These are phyloP conservation scores for Enteromius treurensis DNA, from an alignment of 2,797 vertebrate species.

Conservation along the genomic window DNA sequence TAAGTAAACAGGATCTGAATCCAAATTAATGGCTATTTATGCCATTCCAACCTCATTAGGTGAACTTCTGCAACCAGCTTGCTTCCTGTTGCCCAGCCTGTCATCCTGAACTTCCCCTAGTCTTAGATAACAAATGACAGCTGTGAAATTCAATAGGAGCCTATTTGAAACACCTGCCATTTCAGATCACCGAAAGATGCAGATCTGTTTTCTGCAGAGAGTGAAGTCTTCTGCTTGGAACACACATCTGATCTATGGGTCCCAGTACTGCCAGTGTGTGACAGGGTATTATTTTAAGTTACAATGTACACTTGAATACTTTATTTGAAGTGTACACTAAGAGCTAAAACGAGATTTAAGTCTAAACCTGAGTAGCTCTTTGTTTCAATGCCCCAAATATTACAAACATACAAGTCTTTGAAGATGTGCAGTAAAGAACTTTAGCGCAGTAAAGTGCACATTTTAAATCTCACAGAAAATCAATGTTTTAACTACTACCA, in stretches of 20 bases:
- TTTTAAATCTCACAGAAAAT: slow-evolving; percentile 20
- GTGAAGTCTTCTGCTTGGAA: slow-evolving; percentile 29
- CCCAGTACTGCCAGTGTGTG: slow-evolving; percentile 4
- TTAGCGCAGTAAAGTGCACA: background rate
- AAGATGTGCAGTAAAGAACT: background rate
- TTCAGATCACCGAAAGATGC: slow-evolving; percentile 49
- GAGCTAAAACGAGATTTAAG: background rate
- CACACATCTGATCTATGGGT: slow-evolving; percentile 27
- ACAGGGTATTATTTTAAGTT: background rate
- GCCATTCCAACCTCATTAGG: slow-evolving; percentile 52
- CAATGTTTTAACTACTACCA: slow-evolving; percentile 8
- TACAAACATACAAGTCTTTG: background rate
- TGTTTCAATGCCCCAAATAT: background rate
- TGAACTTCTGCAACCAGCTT: slow-evolving; percentile 31
- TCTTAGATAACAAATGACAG: slow-evolving; percentile 63
- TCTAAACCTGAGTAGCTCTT: background rate
- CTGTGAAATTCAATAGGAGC: slow-evolving; percentile 51
- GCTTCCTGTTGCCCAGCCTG: slow-evolving; percentile 37
- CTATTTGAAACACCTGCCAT: slow-evolving; percentile 58
- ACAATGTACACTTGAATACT: background rate
- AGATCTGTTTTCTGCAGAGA: slow-evolving; percentile 35
- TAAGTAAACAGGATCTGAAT: slow-evolving; percentile 22
- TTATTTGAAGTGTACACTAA: background rate
- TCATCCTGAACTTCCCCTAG: slow-evolving; percentile 38
- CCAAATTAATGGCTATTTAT: slow-evolving; percentile 48